Conservation (phyloP, 2,113 vertebrate genomes). For the Orthochromis malagaraziensis region DNA sequence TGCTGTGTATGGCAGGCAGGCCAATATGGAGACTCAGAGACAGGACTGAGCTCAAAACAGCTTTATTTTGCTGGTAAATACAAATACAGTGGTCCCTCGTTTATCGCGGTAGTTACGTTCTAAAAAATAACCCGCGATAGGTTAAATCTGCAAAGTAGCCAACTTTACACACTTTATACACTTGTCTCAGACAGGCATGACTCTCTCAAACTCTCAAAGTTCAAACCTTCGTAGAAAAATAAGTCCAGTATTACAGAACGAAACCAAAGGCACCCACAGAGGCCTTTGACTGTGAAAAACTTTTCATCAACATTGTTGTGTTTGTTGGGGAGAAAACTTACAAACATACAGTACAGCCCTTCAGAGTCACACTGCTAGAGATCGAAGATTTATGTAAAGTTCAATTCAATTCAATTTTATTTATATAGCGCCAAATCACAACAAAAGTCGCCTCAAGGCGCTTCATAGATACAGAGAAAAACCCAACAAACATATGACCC, state of each 20-base stretch:
- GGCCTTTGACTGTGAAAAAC: neutral
- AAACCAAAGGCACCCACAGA: neutral
- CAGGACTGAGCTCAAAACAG: neutral
- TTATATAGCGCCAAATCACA: too few relatives aligned
- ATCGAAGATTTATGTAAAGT: neutral
- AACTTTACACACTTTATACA: neutral
- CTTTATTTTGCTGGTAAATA: neutral
- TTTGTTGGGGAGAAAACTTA: neutral
- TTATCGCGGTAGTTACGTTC: rapidly evolving
- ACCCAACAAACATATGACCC: too few relatives aligned
- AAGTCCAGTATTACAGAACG: neutral
- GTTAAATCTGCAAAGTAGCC: neutral
- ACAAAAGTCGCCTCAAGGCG: too few relatives aligned
- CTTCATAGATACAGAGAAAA: too few relatives aligned
- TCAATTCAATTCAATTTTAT: too few relatives aligned
- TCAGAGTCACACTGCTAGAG: neutral
- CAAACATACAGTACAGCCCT: neutral
- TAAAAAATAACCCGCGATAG: neutral
- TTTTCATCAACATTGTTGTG: neutral
- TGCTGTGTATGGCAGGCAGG: neutral
- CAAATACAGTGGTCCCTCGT: neutral
- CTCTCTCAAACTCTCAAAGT: neutral
- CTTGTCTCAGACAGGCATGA: neutral
- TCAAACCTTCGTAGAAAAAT: neutral
- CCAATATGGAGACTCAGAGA: neutral